Percentiles rank a stretch among this genome's conserved stretches.
Conservation (phyloP, 2,113 vertebrate species). For the Alligator mississippiensis region DNA sequence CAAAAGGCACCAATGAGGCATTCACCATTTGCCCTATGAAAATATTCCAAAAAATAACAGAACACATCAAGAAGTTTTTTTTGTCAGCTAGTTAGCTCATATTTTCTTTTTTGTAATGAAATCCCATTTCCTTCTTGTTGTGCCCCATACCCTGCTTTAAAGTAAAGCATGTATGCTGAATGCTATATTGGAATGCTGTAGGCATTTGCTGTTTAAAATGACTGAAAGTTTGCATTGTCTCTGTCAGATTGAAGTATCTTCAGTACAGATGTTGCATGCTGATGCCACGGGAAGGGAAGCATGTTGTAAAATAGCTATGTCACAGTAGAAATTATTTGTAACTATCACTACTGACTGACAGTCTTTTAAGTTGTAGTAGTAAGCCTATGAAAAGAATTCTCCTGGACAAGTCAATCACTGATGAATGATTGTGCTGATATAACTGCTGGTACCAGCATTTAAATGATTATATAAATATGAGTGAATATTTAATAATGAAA, state of each 20-base stretch:
- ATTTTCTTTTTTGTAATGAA: neutral
- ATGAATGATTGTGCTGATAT: neutral
- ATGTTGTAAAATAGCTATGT: neutral
- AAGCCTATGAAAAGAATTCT: neutral
- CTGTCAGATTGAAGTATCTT: slow-evolving; percentile 2
- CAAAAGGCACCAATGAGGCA: neutral
- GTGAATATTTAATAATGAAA: neutral
- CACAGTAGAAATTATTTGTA: neutral
- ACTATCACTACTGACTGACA: neutral
- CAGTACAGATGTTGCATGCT: neutral
- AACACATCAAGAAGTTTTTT: neutral
- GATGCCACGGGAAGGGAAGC: fast-evolving
- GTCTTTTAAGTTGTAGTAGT: neutral
- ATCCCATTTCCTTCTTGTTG: neutral
- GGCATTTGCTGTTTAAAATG: fast-evolving
- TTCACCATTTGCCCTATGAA: neutral
- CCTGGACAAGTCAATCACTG: neutral
- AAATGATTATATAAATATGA: neutral
- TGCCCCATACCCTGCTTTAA: neutral
- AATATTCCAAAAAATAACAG: neutral
- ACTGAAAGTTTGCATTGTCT: neutral
- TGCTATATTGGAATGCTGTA: neutral
- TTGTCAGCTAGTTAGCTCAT: neutral
- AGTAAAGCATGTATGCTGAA: neutral
- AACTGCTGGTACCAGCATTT: neutral